Evolutionary conservation across 2,888 invertebrate species (phyloP), one percentile per base, ranked within the genome.

Genomic region (Agonopterix heracliana): DNA sequence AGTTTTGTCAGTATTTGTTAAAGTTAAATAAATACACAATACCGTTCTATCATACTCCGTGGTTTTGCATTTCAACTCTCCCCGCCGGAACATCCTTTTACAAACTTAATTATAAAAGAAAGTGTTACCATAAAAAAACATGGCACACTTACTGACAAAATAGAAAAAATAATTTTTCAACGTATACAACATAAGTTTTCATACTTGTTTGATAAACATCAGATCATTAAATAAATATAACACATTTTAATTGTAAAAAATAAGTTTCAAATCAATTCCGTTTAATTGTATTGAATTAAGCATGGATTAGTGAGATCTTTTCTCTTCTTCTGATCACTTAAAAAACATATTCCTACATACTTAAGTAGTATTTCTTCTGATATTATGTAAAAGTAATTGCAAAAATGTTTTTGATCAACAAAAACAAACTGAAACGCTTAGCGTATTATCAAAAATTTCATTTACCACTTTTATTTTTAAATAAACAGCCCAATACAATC

Each of bases 401-500:
- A 26, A 3, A 17, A 17, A 26, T 5, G 26, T 26, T 26, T 26
- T 26, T 26, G 26, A 26, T 26, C 26, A 26, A 26, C 26, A 26
- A 26, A 26, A 26, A 26, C 26, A 9, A 75, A 79, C 70, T 63
- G 67, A 77, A 81, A 84, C 85, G 85, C 85, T 83, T 68, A 66
- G 85, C 85, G 85, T 75, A 67, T 60, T 53, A 50, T 50, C 45
- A 51, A 56, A 50, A 54, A 57, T 55, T 48, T 60, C 55, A 61
- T 40, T 47, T 54, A 51, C 47, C 35, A 54, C 34, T 45, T 26
- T 26, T 52, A 38, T 38, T 38, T 56, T 64, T 61, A 64, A 65
- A 71, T 64, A 71, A 59, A 74, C 68, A 78, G 65, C 76, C 68
- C 69, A 73, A 81, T 83, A 85, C 66, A 70, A 64, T 26, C 86